Evolutionary conservation across 2,888 invertebrate genomes (phyloP).

Genomic region (Syritta pipiens): DNA sequence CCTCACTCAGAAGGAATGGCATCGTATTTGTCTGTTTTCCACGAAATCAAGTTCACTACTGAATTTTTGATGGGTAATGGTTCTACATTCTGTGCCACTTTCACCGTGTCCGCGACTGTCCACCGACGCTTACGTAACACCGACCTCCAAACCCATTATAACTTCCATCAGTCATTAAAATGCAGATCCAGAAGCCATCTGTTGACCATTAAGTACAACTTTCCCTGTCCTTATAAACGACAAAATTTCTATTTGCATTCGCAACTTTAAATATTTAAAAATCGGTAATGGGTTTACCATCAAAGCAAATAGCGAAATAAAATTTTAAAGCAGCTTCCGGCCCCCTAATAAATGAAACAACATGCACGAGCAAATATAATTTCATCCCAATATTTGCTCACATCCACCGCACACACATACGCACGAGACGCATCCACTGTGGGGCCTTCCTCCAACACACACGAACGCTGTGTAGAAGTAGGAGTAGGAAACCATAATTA

Average conservation of each 20-base stretch:
- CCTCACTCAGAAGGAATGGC: no score
- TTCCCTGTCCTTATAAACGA: neutral
- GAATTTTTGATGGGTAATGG: no score
- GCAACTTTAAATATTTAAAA: conserved; percentile 10
- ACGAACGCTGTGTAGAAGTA: no score
- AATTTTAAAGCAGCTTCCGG: neutral
- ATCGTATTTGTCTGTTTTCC: no score
- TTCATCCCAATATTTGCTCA: conserved; percentile 35
- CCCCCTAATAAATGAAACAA: conserved; percentile 24
- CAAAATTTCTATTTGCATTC: no score
- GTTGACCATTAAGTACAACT: neutral
- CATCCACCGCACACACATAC: neutral
- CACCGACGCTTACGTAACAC: neutral
- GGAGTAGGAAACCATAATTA: conserved; percentile 40
- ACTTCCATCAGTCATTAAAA: neutral
- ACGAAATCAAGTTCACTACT: no score
- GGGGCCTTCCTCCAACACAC: no score
- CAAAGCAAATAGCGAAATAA: conserved; percentile 20
- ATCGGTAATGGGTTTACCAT: conserved; percentile 12
- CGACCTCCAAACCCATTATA: neutral
- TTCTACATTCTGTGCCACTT: no score
- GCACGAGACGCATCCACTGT: neutral
- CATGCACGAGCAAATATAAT: conserved; percentile 36
- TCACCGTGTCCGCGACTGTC: no score
- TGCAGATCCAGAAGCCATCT: no score